These are phyloP conservation scores for Montipora efflorescens DNA, from an alignment of 64 coral and sea anemone species.

Conservation along the genomic window DNA sequence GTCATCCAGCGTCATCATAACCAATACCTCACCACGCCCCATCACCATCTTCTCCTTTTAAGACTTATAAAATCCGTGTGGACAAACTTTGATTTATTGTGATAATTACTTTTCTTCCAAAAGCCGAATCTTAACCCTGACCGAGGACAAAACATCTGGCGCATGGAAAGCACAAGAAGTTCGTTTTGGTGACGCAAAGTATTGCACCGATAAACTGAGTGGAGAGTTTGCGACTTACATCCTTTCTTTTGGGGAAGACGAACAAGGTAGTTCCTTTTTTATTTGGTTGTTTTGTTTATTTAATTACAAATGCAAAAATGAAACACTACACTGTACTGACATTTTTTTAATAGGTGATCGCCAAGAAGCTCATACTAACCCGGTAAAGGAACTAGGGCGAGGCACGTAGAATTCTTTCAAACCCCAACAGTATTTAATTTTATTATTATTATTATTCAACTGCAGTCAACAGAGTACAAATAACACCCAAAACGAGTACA, in stretches of 20 bases:
- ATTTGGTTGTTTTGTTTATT: not conserved
- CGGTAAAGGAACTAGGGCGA: no score
- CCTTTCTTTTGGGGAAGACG: constrained; percentile 96
- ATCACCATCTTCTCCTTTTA: no score
- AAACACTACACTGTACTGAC: no score
- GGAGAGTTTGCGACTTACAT: constrained; percentile 83
- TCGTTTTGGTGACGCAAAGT: constrained; percentile 80
- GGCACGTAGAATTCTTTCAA: no score
- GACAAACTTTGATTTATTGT: not conserved
- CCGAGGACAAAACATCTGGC: constrained; percentile 45
- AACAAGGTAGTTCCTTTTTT: constrained; percentile 51
- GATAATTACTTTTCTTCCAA: not conserved
- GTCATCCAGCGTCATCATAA: no score
- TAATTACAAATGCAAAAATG: no score
- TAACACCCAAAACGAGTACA: no score
- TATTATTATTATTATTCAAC: no score
- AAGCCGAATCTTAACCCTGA: constrained; percentile 83
- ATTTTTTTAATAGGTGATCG: no score
- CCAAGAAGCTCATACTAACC: no score
- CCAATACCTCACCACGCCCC: not conserved
- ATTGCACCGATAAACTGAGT: constrained; percentile 82
- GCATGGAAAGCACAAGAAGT: constrained; percentile 59
- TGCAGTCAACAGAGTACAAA: no score
- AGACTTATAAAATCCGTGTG: not conserved
- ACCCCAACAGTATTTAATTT: no score